These are phyloP conservation scores for Lipophrys pholis DNA, from an alignment of 2,113 vertebrate species.

Conservation along the genomic window DNA sequence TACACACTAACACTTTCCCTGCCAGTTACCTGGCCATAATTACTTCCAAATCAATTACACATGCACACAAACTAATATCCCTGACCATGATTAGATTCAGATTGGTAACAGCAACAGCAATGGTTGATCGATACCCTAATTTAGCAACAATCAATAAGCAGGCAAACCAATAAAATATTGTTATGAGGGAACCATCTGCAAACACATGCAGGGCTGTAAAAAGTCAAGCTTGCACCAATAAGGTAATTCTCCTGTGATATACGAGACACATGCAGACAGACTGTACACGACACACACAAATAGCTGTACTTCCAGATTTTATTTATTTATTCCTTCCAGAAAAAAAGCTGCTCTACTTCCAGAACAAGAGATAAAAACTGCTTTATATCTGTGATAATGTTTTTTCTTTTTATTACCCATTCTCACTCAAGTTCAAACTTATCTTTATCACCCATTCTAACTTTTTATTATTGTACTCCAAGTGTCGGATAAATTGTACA, in stretches of 20 bases:
- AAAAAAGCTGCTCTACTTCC: conserved; percentile 5
- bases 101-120: conserved; percentile 70
- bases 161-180: conserved; percentile 64
- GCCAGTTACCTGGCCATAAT: conserved; percentile 22
- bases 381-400: conserved; percentile 39
- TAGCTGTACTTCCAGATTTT: background rate
- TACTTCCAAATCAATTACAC: conserved; percentile 68
- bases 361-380: conserved; percentile 46
- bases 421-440: conserved; percentile 43
- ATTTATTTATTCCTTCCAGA: conserved; percentile 3
- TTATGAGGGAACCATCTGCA: conserved; percentile 64
- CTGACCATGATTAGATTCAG: conserved; percentile 69
- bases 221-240: conserved; percentile 20
- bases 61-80: conserved; percentile 55
- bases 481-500: conserved; percentile 37
- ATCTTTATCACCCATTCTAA: conserved; percentile 57
- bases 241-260: conserved; percentile 29
- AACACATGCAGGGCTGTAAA: conserved; percentile 36
- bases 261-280: conserved; percentile 3
- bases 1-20: conserved; percentile 3
- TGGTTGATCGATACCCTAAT: conserved; percentile 78
- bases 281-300: background rate
- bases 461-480: conserved; percentile 49
- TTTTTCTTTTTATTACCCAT: conserved; percentile 51
- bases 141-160: conserved; percentile 71